phyloP scores from a whole-genome alignment of 2,113 vertebrate species.

The Pseudonaja textilis region DNA sequence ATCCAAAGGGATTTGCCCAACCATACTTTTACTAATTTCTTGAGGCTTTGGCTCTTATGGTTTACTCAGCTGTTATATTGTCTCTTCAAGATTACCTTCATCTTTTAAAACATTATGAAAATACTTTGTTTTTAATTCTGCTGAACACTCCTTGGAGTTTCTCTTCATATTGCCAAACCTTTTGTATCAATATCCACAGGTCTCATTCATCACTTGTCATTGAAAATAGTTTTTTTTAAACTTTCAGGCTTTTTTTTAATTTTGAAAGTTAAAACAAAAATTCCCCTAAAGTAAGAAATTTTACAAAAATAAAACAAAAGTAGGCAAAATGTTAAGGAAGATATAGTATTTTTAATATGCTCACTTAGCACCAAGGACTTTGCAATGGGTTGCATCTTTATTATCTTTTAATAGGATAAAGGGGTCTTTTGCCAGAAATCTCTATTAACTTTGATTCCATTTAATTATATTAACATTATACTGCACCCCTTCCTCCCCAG shows the following conservation, averaged over 20 bases:
- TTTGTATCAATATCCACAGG: background rate
- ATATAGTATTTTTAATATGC: background rate
- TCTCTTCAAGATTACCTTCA: background rate
- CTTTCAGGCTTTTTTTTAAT: too few species aligned
- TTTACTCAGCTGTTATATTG: background rate
- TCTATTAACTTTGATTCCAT: background rate
- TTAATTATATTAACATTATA: background rate
- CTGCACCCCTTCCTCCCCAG: background rate
- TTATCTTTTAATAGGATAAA: background rate
- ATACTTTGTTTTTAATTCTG: background rate
- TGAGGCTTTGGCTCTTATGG: background rate
- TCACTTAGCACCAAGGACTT: background rate
- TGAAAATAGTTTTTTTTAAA: background rate
- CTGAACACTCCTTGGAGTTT: background rate
- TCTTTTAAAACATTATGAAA: background rate
- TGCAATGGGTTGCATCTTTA: background rate
- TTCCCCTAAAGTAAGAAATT: too few species aligned
- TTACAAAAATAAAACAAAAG: too few species aligned
- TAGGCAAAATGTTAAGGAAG: background rate
- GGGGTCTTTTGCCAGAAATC: background rate
- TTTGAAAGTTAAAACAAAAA: too few species aligned
- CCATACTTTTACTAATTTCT: background rate
- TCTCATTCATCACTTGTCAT: background rate
- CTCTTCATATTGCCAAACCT: background rate
- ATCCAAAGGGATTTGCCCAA: background rate